Base-by-base conservation (phyloP, 2,113 vertebrate genomes). In the Apaloderma vittatum region DNA sequence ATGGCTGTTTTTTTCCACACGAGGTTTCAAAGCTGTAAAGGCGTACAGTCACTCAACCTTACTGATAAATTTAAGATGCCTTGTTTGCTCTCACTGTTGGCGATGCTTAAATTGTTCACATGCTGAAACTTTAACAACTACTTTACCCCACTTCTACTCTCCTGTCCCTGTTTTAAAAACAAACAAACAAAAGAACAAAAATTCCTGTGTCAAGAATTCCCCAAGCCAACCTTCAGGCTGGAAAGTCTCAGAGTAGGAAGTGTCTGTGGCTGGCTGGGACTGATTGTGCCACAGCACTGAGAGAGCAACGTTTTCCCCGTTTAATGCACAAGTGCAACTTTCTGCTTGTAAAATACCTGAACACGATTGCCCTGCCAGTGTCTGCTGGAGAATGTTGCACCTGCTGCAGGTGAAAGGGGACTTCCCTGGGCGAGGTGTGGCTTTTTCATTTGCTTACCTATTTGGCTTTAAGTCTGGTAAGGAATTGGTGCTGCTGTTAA, bases 81-180 rank as follows among this genome's bases (percentile, higher is more conserved):
- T 43, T 5, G 17, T 62, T 70, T 54, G 0, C 45, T 11, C 6
- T 85, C 9, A 0, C 17, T 7, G 37, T 37, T 14, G 67, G 27
- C 16, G 68, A 3, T 3, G 11, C 37, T 16, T 18, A 0, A 1
- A 1, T 9, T 8, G 49, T 15, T 21, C 6, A 0, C 2, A 4
- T 1, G 48, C 43, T 2, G 32, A 1, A 57, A 5, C 10, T 22
- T 84, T 22, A 7, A 30, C 61, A 73, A 7, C 16, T 6, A 2
- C 32, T 45, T 58, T 22, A 12, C 19, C 49, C 17, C 0, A 0
- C 57, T 62, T 86, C 29, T 15, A 10, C 6, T n/a, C 27, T 61
- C 34, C 23, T 19, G 5, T 22, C 29, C 27, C 24, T 24, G 17
- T 21, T 48, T 55, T 21, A 12, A 52, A 86, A 48, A 32, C 18